A percentile compares a stretch with the other conserved stretches of the same genome.
These are phyloP conservation scores for Brachyrhaphis roseni DNA, from an alignment of 2,797 vertebrate genomes.

Conservation along the genomic window DNA sequence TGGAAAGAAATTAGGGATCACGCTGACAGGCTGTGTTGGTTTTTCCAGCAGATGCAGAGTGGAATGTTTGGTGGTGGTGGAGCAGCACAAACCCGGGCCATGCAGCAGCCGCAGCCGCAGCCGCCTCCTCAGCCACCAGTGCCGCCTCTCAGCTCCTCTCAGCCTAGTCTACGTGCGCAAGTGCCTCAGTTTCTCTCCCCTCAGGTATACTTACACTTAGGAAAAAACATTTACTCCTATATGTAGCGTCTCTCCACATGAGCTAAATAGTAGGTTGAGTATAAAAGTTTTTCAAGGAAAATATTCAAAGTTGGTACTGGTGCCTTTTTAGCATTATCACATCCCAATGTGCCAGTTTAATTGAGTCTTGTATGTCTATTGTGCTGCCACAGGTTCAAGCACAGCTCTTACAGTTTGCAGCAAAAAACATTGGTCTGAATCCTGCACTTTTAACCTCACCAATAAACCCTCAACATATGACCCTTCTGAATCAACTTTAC, in stretches of 20 bases:
- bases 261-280: neutral
- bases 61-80: conserved; percentile 97
- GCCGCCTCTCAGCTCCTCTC: conserved; percentile 98
- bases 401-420: conserved; percentile 99
- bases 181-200: conserved; percentile 99
- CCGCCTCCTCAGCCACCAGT: conserved; percentile 90
- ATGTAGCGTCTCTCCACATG: neutral
- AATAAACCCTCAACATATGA: conserved; percentile 99
- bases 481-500: conserved; percentile 99
- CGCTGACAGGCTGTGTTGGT: neutral
- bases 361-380: neutral
- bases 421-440: conserved; percentile 99
- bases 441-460: conserved; percentile 99
- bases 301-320: conserved; percentile 13
- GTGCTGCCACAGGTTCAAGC: conserved; percentile 91
- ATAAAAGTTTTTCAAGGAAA: conserved; percentile 21
- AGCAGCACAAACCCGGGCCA: conserved; percentile 75
- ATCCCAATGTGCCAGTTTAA: neutral
- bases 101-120: conserved; percentile 82
- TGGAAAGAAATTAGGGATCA: neutral
- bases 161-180: conserved; percentile 99
- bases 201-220: conserved; percentile 57
- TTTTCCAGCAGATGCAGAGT: conserved; percentile 89
- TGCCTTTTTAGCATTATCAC: neutral
- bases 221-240: neutral